Percentiles rank a stretch among this genome's conserved stretches.
Conservation (phyloP, 2,113 vertebrate genomes). For the Boulengeromyrus knoepffleri region DNA sequence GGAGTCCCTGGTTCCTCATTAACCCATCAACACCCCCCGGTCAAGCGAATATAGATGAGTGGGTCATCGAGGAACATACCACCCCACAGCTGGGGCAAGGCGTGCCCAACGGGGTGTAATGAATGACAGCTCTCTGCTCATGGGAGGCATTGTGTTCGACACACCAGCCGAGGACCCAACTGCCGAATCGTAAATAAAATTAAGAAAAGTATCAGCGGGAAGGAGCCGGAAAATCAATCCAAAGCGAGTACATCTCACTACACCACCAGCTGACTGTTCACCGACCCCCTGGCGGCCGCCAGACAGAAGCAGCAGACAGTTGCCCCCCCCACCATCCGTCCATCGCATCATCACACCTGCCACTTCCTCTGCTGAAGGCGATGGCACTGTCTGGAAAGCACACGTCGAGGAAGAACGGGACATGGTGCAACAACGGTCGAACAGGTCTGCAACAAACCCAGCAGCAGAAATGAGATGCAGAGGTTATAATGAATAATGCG, state of each 20-base stretch:
- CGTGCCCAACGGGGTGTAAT: neutral
- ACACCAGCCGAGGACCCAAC: neutral
- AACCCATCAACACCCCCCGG: too few relatives aligned
- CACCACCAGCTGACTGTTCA: neutral
- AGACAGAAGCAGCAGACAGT: neutral
- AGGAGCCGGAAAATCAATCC: neutral
- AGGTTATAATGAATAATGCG: neutral
- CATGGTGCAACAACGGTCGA: neutral
- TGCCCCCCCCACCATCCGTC: neutral
- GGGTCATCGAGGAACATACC: neutral
- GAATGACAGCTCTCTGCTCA: neutral
- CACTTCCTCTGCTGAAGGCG: neutral
- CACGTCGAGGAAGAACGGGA: neutral
- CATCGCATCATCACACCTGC: neutral
- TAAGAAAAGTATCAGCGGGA: neutral
- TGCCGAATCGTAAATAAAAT: neutral
- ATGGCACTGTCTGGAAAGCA: neutral
- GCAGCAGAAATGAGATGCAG: neutral
- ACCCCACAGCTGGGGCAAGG: neutral
- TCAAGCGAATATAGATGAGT: too few relatives aligned
- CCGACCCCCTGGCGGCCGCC: too few relatives aligned
- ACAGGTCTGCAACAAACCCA: neutral
- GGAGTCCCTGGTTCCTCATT: too few relatives aligned
- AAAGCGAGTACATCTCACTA: neutral
- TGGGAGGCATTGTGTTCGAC: neutral